Evolutionary conservation across 1,140 invertebrate genomes (phyloP).

Genomic region (Kradibia gibbosae): DNA sequence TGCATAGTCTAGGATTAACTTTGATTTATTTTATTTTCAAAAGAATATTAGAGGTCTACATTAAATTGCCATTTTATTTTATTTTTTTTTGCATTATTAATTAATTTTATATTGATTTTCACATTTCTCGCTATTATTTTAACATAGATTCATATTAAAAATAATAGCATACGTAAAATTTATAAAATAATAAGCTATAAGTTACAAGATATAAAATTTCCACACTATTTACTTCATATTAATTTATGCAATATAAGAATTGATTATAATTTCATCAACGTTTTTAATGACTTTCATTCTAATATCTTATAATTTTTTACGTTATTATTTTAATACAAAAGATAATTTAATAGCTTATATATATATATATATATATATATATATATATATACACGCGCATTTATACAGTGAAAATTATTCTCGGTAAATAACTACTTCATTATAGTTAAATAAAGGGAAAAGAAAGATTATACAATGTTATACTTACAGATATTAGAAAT

Average conservation of each 20-base stretch:
- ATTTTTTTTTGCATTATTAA: neutral
- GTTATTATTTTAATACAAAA: neutral
- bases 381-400: no score
- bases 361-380: neutral
- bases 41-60: neutral
- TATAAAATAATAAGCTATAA: neutral
- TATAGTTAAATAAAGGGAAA: no score
- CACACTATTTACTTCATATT: neutral
- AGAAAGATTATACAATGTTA: no score
- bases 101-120: conserved; percentile 1
- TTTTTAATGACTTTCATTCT: neutral
- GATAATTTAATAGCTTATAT: neutral
- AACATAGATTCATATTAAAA: neutral
- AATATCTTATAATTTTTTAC: neutral
- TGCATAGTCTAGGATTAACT: neutral
- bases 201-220: neutral
- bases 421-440: no score
- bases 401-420: no score
- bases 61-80: neutral
- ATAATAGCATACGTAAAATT: neutral
- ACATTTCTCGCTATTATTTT: neutral
- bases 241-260: neutral
- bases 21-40: neutral
- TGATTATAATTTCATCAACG: neutral
- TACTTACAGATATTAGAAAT: no score